phyloP scores from a whole-genome alignment of 2,797 vertebrate species.

The Gallinago stenura region DNA sequence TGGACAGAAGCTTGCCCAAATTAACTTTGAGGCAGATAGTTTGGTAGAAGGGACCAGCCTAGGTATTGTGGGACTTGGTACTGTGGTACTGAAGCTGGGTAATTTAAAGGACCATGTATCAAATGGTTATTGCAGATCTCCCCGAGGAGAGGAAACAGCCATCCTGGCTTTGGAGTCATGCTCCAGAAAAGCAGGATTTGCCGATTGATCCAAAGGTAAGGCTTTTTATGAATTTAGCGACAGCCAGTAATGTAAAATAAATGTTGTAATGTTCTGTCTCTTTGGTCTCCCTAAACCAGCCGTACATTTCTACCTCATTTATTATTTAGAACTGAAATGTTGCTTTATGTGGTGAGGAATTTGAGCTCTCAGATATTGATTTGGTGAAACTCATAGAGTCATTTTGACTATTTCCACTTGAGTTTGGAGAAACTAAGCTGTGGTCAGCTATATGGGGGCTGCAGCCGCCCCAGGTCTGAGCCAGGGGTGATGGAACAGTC shows the following conservation, averaged over 20 bases:
- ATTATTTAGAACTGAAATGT: constrained; percentile 50
- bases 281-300: not conserved
- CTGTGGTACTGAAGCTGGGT: not conserved
- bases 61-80: not conserved
- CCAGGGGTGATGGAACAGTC: not conserved
- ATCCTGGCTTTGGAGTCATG: not conserved
- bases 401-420: not conserved
- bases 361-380: constrained; percentile 1
- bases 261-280: not conserved
- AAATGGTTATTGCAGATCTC: not conserved
- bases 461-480: not conserved
- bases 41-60: not conserved
- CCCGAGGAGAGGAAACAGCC: not conserved
- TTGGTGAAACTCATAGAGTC: not conserved
- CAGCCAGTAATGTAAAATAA: not conserved
- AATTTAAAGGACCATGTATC: not conserved
- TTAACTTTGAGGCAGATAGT: not conserved
- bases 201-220: not conserved
- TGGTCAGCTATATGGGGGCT: not conserved
- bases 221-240: not conserved
- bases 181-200: not conserved
- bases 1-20: not conserved
- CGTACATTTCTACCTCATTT: not conserved
- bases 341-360: constrained; percentile 12
- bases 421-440: not conserved